phyloP scores from a whole-genome alignment of 2,113 vertebrate genomes.

The Pao palembangensis region DNA sequence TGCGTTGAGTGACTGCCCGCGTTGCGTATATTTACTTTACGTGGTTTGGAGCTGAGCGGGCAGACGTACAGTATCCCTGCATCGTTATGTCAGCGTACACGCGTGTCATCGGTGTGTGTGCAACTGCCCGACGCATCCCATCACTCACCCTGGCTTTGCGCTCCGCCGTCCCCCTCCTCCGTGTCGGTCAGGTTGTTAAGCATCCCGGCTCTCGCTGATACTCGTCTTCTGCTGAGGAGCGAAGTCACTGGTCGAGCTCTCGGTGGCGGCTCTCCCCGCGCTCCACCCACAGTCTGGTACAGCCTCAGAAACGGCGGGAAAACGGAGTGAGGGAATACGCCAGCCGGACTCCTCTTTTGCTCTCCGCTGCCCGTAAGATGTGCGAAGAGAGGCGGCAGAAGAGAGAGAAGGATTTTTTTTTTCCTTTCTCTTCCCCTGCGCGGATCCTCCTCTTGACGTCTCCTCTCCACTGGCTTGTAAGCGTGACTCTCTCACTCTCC shows the following conservation, averaged over 20 bases:
- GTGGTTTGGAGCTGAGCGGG: slow-evolving; percentile 12
- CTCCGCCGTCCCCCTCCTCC: slow-evolving; percentile 91
- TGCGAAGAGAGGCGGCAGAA: slow-evolving; percentile 58
- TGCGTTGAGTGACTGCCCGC: slow-evolving; percentile 12
- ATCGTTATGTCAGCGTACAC: slow-evolving; percentile 23
- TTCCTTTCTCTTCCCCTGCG: slow-evolving; percentile 38
- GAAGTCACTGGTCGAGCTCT: slow-evolving; percentile 59
- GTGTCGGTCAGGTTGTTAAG: slow-evolving; percentile 96
- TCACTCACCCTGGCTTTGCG: slow-evolving; percentile 89
- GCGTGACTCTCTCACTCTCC: slow-evolving; percentile 64
- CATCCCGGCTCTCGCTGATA: slow-evolving; percentile 77
- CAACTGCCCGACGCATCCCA: slow-evolving; percentile 65
- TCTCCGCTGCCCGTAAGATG: slow-evolving; percentile 63
- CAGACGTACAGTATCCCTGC: slow-evolving; percentile 25
- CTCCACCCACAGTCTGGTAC: slow-evolving; percentile 54
- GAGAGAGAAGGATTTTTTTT: slow-evolving; percentile 50
- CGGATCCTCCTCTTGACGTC: slow-evolving; percentile 75
- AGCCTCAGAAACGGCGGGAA: slow-evolving; percentile 56
- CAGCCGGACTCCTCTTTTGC: slow-evolving; percentile 52
- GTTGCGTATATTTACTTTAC: neutral
- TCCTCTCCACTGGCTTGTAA: slow-evolving; percentile 70
- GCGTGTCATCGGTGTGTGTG: slow-evolving; percentile 21
- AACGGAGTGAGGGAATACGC: slow-evolving; percentile 53
- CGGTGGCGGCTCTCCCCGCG: slow-evolving; percentile 51
- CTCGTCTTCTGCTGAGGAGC: slow-evolving; percentile 55